phyloP scores from a whole-genome alignment of 2,113 vertebrate species.

The Cyprinodon tularosa region DNA sequence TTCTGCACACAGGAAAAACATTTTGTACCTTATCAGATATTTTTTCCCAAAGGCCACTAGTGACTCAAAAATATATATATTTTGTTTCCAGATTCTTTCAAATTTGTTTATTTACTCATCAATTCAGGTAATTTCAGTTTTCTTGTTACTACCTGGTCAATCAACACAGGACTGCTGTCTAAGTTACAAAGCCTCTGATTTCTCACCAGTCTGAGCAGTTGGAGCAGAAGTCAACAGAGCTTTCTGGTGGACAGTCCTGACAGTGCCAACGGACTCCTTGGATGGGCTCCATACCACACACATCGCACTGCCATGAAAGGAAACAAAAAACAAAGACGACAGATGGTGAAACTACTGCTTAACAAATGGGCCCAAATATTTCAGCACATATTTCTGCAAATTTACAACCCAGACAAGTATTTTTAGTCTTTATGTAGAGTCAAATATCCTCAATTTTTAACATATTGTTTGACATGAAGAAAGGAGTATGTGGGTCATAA shows the following conservation, averaged over 20 bases:
- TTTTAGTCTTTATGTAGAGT: neutral
- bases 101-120: neutral
- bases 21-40: neutral
- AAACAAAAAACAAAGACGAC: slow-evolving; percentile 6
- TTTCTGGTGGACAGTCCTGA: slow-evolving; percentile 92
- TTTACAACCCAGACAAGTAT: neutral
- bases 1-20: neutral
- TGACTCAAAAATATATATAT: too few relatives aligned
- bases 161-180: neutral
- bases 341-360: neutral
- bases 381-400: too few relatives aligned
- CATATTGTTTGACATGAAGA: neutral
- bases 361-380: too few relatives aligned
- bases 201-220: slow-evolving; percentile 96
- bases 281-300: slow-evolving; percentile 93
- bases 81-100: neutral
- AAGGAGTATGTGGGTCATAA: neutral
- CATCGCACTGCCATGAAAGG: slow-evolving; percentile 86
- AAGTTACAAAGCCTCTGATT: neutral
- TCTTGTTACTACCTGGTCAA: neutral
- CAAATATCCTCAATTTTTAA: neutral
- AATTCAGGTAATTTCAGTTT: neutral
- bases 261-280: slow-evolving; percentile 97
- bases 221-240: slow-evolving; percentile 94
- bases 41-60: neutral